Evolutionary conservation across 1,140 invertebrate genomes (phyloP).

Genomic region (Ylistrum balloti): DNA sequence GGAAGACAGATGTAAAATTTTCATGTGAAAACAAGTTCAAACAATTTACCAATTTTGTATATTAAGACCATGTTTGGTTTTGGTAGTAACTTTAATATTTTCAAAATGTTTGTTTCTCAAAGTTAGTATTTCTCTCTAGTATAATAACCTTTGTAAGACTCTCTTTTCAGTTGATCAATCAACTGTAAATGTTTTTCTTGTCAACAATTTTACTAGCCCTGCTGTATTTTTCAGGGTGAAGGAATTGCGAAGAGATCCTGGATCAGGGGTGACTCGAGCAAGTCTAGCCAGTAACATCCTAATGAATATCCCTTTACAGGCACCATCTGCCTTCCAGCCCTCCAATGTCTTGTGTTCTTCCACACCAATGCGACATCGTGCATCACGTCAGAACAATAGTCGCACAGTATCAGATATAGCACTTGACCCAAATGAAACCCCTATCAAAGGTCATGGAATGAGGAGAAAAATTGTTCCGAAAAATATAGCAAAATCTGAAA

Average conservation of each 20-base stretch:
- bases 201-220: no score
- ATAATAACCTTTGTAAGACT: no score
- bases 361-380: constrained; percentile 75
- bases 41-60: no score
- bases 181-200: no score
- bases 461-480: constrained; percentile 63
- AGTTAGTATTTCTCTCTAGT: no score
- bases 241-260: constrained; percentile 69
- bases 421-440: constrained; percentile 75
- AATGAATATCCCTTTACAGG: constrained; percentile 76
- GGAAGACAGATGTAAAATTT: no score
- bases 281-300: constrained; percentile 72
- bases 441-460: constrained; percentile 76
- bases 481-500: constrained; percentile 50
- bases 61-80: no score
- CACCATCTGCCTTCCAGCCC: constrained; percentile 79
- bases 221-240: constrained; percentile 79
- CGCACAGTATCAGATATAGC: constrained; percentile 56
- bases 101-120: no score
- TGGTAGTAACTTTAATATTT: no score
- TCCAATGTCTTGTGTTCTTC: constrained; percentile 80
- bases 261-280: constrained; percentile 48
- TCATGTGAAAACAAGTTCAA: no score
- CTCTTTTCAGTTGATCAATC: no score
- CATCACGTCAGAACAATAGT: constrained; percentile 56